Evolutionary conservation across 1,140 invertebrate species (phyloP).

Genomic region (Archivesica marissinica): DNA sequence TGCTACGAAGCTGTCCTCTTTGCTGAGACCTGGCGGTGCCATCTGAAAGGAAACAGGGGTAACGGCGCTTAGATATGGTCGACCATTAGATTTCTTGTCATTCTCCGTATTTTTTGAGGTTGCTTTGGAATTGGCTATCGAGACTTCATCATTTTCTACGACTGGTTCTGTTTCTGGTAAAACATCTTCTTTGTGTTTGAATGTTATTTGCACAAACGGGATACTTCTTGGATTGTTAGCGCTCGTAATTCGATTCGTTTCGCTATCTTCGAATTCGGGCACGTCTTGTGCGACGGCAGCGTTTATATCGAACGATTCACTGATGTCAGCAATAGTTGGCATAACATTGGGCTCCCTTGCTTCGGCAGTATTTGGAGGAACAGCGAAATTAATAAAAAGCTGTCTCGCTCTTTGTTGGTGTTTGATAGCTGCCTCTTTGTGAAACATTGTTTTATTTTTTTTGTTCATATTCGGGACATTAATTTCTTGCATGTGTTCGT

Average conservation of each 20-base stretch:
- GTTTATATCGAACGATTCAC: neutral
- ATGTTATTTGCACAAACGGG: slow-evolving; percentile 57
- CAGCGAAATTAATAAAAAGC: slow-evolving; percentile 5
- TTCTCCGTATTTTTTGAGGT: neutral
- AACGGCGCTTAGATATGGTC: slow-evolving; percentile 25
- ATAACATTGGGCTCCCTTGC: neutral
- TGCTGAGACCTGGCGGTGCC: slow-evolving; percentile 54
- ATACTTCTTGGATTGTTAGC: slow-evolving; percentile 16
- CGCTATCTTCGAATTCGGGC: neutral
- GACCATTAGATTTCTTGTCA: slow-evolving; percentile 6
- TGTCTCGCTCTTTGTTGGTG: neutral
- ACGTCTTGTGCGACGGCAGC: neutral
- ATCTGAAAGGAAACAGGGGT: slow-evolving; percentile 51
- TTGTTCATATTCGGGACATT: slow-evolving; percentile 48
- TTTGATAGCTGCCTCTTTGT: neutral
- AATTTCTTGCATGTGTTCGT: slow-evolving; percentile 54
- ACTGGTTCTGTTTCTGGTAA: neutral
- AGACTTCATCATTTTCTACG: neutral
- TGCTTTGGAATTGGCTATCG: neutral
- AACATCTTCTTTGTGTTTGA: slow-evolving; percentile 12
- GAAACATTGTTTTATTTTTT: neutral
- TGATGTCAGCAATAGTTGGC: neutral
- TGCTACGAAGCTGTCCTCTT: slow-evolving; percentile 40
- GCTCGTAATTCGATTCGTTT: neutral
- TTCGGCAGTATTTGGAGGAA: slow-evolving; percentile 53